Evolutionary conservation across 2,888 invertebrate genomes (phyloP), one percentile per base, ranked within the genome.

Genomic region (Trichopria drosophilae): DNA sequence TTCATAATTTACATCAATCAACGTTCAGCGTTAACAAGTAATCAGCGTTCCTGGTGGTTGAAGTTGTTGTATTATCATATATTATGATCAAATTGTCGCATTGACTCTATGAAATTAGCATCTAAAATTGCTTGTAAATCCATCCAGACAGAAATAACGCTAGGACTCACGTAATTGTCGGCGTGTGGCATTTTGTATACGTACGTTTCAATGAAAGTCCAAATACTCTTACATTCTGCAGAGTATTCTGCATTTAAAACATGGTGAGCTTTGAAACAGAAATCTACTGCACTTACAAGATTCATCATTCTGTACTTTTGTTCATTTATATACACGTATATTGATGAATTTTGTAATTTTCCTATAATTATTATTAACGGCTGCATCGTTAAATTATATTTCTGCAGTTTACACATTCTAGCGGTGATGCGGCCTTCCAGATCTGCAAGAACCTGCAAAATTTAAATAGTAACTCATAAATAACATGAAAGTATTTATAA

Each of bases 221-320:
- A 32, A n/a, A 32, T 12, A 12, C 12, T 12, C 15, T 32, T 32
- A 12, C 12, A 32, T 7, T 32, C 32, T 13, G 9, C 32, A 16
- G 12, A 18, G 18, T 32, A 32, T 18, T 32, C 7, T 9, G 16
- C 32, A 13, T 32, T 32, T 12, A 32, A 13, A 16, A 18, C 32
- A 12, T 12, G 18, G 18, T 6, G 18, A 0, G 32, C 15, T 18
- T 16, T 13, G 12, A 32, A 32, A 12, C 32, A n/a, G 16, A 32
- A 32, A 16, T 32, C 32, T 16, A 32, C 32, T 32, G 32, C 32
- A n/a, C 13, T 18, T 18, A 32, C 10, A 4, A 32, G 32, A 32
- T 4, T n/a, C 3, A 32, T 13, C 32, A 32, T 32, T 32, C 18
- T 10, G 32, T 32, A 15, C 18, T 32, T 32, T 7, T 15, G 15